Conservation (phyloP, 2,113 vertebrate genomes). For the Brachyhypopomus gauderio region DNA sequence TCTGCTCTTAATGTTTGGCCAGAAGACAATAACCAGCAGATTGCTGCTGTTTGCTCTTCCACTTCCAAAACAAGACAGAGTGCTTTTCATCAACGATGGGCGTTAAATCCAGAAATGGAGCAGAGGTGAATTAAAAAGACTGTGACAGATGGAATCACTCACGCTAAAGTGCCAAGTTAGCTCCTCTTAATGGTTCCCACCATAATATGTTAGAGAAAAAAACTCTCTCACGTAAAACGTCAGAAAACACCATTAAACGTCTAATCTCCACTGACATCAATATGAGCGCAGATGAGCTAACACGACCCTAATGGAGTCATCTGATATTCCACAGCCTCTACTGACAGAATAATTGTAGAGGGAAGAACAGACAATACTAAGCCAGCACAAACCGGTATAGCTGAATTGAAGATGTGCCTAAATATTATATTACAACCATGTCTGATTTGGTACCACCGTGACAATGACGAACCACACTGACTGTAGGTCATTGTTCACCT, state of each 20-base stretch:
- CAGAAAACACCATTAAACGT: not conserved
- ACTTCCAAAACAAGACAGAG: not conserved
- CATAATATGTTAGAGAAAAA: not conserved
- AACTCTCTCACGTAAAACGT: too few species aligned
- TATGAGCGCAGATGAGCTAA: too few species aligned
- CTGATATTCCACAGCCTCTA: too few species aligned
- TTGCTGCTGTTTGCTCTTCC: slow-evolving; percentile 8
- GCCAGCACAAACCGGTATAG: not conserved
- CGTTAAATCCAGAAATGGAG: not conserved
- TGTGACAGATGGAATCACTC: not conserved
- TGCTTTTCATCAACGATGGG: not conserved
- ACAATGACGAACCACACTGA: not conserved
- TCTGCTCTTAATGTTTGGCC: not conserved
- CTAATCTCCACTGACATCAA: not conserved
- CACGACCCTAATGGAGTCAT: too few species aligned
- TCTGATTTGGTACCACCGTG: not conserved
- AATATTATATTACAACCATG: not conserved
- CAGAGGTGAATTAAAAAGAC: slow-evolving; percentile 8
- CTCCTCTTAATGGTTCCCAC: not conserved
- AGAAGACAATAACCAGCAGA: not conserved
- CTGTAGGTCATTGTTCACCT: not conserved
- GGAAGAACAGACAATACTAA: too few species aligned
- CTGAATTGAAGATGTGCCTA: not conserved
- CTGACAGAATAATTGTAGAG: too few species aligned
- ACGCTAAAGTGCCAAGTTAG: not conserved